Base-by-base conservation (phyloP, 2,888 invertebrate species). In the Metacarcinus magister region DNA sequence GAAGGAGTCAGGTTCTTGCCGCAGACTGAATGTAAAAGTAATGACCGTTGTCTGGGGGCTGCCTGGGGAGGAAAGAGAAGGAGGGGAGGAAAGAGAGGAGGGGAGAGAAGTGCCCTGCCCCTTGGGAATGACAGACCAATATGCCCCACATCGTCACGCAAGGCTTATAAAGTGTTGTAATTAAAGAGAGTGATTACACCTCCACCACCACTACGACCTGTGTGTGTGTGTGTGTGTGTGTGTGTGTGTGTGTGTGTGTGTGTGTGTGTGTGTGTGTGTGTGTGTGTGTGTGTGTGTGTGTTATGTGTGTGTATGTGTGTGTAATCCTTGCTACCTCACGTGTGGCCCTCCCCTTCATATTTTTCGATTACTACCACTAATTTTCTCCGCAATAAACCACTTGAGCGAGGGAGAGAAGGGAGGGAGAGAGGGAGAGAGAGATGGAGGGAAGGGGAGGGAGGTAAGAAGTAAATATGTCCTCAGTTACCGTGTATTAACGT, bases 171-270 rank as follows among this genome's bases (percentile, higher is more conserved):
- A 32, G 82, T 82, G 82, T 82, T 32, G 82, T 82, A 54, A 92
- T 92, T 92, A 92, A 92, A n/a, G 92, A 39, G n/a, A 23, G 3
- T 46, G 32, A 54, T 92, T 92, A 92, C 54, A 46, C 92, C 54
- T 90, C 44, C 90, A 0, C 54, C 54, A 43, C 54, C 39, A 48
- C 32, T 54, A 54, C 54, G 16, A 54, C 54, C 54, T 7, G 3
- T 92, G 48, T 92, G 48, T 92, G 92, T 54, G 32, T 92, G 48
- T 92, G 92, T 92, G 54, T 19, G 32, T 54, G 92, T 32, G 48
- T 54, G 54, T 48, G 32, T 92, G 44, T 48, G 46, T 67, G 67
- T 67, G 67, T 67, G 54, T 54, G 54, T 54, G 54, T 54, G 54
- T n/a, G n/a, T n/a, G n/a, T n/a, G n/a, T n/a, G 1, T 90, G 90